Evolutionary conservation across 1,140 invertebrate species (phyloP), one percentile per base, ranked within the genome.

Genomic region (Drosophila insularis): DNA sequence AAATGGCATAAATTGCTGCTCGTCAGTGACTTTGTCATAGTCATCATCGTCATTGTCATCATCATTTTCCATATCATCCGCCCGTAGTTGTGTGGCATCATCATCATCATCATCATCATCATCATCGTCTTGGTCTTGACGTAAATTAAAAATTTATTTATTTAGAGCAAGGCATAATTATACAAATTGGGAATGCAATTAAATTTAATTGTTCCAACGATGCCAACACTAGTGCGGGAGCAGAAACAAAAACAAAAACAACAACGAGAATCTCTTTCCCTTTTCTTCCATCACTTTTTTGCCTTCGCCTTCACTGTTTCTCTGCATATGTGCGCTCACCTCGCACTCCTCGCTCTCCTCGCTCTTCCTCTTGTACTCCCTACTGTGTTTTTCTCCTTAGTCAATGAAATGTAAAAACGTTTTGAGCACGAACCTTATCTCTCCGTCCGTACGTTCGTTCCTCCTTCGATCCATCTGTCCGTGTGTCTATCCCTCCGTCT

Each of bases 171-270:
- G 84, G 84, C 84, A 89, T 89, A 89, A 89, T 89, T 89, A 89
- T 89, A 89, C 84, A 89, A 89, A 89, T 89, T 89, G 84, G 84
- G 80, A 89, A 74, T 89, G 84, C 84, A 89, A 89, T 89, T 89
- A 89, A 89, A 89, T 89, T 89, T 89, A 89, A 89, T 89, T 89
- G 84, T 89, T 84, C 80, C 84, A 80, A 73, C 78, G 79, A 75
- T 78, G 71, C 68, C 73, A 56, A 66, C 73, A 80, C 81, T 82
- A 76, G 79, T 74, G 69, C 60, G 68, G 50, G 59, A 62, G 43
- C 71, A 73, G 73, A 61, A 68, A 61, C 70, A 73, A 54, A 35
- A 58, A n/a, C 53, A 59, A 27, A 55, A 62, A 32, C 23, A 13
- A 58, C 55, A 5, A 59, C 61, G 55, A n/a, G 2, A 32, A 32